These are phyloP conservation scores for Scatophagus argus DNA, from an alignment of 2,113 vertebrate genomes.

Conservation along the genomic window DNA sequence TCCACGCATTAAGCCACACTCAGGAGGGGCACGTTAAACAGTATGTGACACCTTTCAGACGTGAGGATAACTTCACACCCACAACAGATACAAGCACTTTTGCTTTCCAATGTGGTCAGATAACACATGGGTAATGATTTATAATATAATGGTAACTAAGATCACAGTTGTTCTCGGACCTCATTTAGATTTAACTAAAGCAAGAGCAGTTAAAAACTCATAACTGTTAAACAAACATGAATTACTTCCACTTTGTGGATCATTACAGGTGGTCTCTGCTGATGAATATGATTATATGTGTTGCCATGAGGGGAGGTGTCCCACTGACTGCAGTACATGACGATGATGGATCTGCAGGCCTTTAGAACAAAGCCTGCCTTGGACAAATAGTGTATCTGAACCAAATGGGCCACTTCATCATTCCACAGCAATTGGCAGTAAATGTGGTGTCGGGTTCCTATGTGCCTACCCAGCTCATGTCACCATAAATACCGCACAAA, in stretches of 20 bases:
- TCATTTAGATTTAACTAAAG: neutral
- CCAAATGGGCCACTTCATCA: constrained; percentile 82
- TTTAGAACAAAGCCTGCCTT: constrained; percentile 60
- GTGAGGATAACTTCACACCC: no score
- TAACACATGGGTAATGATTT: neutral
- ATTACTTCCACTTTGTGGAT: neutral
- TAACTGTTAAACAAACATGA: constrained; percentile 8
- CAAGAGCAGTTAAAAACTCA: neutral
- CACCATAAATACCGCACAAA: constrained; percentile 73
- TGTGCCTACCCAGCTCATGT: constrained; percentile 66
- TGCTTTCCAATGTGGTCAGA: neutral
- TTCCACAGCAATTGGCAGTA: constrained; percentile 76
- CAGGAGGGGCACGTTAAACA: neutral
- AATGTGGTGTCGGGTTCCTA: constrained; percentile 82
- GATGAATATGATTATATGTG: constrained; percentile 7
- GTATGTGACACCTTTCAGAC: no score
- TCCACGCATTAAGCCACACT: neutral
- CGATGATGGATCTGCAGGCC: constrained; percentile 60
- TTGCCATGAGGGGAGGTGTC: neutral
- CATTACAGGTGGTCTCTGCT: constrained; percentile 1
- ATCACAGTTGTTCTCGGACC: neutral
- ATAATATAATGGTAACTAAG: no score
- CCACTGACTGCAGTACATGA: constrained; percentile 39
- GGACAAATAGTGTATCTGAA: constrained; percentile 62
- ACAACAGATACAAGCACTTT: neutral